phyloP scores from a whole-genome alignment of 2,797 vertebrate genomes.

The Heterohyrax brucei region DNA sequence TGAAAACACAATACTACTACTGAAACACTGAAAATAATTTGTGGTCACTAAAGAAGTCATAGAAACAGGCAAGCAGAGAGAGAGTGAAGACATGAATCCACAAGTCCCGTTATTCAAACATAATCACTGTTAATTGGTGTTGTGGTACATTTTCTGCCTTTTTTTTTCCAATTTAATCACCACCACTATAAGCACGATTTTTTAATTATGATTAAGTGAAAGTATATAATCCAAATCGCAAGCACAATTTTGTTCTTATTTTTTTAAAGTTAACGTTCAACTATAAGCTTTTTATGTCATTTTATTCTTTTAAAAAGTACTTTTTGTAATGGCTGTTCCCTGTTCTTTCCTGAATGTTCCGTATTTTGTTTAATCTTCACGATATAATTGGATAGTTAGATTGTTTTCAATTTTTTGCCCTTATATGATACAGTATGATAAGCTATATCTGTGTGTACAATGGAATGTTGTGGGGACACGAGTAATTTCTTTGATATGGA shows the following conservation, averaged over 20 bases:
- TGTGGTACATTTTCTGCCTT: neutral
- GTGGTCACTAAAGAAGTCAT: neutral
- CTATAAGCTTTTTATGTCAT: neutral
- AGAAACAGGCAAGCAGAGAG: slow-evolving; percentile 2
- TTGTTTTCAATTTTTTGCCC: neutral
- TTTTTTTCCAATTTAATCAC: neutral
- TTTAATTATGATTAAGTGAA: neutral
- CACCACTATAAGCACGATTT: neutral
- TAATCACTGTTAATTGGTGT: neutral
- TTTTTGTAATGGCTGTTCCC: neutral
- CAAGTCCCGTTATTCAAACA: neutral
- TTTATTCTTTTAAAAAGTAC: slow-evolving; percentile 36
- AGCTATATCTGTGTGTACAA: neutral
- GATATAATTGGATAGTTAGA: neutral
- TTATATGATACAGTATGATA: slow-evolving; percentile 10
- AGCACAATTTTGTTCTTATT: neutral
- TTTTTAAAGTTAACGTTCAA: slow-evolving; percentile 3
- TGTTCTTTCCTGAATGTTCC: neutral
- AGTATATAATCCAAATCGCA: too few species aligned
- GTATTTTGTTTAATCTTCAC: slow-evolving; percentile 53
- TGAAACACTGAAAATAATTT: neutral
- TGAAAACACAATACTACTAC: neutral
- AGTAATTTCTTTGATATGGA: neutral
- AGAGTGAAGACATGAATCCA: neutral
- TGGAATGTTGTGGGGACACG: neutral